phyloP scores from a whole-genome alignment of 1,140 invertebrate species.

The Ectropis grisescens region DNA sequence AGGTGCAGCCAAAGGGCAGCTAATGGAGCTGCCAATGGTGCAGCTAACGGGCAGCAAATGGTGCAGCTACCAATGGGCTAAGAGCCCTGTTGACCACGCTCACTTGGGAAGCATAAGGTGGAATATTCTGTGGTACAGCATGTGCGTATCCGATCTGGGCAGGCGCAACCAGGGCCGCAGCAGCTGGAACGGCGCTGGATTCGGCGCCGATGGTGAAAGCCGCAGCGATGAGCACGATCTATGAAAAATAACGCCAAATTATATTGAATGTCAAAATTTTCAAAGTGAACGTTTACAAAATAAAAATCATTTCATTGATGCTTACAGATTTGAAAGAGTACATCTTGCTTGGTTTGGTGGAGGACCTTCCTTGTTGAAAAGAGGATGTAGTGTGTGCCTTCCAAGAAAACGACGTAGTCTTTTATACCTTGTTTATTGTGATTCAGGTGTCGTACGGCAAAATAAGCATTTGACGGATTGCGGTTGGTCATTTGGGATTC shows the following conservation, averaged over 20 bases:
- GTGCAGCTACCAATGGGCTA: conserved; percentile 35
- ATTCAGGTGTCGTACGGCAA: conserved; percentile 53
- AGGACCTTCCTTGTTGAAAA: conserved; percentile 55
- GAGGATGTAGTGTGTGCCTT: conserved; percentile 46
- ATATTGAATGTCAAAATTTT: too few species aligned
- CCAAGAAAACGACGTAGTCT: conserved; percentile 35
- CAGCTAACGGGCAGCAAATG: conserved; percentile 16
- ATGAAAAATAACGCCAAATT: conserved; percentile 3
- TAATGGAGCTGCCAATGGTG: conserved; percentile 8
- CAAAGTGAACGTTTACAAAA: too few species aligned
- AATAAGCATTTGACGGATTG: conserved; percentile 54
- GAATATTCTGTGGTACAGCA: conserved; percentile 68
- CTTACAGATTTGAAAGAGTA: conserved; percentile 63
- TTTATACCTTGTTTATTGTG: conserved; percentile 57
- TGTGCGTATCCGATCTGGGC: conserved; percentile 53
- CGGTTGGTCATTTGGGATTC: conserved; percentile 53
- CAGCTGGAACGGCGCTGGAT: conserved; percentile 42
- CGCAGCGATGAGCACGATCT: conserved; percentile 53
- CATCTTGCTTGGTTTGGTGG: conserved; percentile 52
- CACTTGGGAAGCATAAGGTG: conserved; percentile 68
- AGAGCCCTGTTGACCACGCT: conserved; percentile 63
- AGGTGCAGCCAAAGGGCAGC: conserved; percentile 1
- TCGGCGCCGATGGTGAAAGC: conserved; percentile 48
- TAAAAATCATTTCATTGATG: conserved; percentile 2
- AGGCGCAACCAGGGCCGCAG: conserved; percentile 26